These are phyloP conservation scores for Elephas maximus DNA, from an alignment of 2,113 vertebrate species.

Conservation along the genomic window DNA sequence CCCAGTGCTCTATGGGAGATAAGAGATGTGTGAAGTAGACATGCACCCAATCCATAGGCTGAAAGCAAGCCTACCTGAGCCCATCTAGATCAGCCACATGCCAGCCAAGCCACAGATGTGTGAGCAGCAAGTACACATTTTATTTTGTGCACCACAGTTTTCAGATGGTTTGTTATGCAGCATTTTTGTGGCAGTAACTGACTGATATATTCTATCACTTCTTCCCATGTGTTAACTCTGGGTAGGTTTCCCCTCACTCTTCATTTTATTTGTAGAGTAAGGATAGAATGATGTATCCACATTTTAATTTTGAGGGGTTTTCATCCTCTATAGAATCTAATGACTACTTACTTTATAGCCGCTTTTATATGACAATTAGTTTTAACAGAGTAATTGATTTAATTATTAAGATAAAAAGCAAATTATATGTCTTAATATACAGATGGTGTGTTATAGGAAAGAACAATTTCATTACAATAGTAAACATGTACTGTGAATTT, in stretches of 20 bases:
- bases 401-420: constrained; percentile 72
- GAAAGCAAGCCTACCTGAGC: background rate
- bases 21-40: background rate
- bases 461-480: constrained; percentile 70
- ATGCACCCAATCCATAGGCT: background rate
- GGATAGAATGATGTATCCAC: background rate
- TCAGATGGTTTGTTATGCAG: background rate
- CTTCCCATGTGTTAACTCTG: background rate
- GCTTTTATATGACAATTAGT: constrained; percentile 75
- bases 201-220: background rate
- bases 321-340: constrained; percentile 29
- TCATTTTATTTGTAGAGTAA: constrained; percentile 38
- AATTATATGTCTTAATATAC: constrained; percentile 59
- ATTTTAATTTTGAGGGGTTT: constrained; percentile 67
- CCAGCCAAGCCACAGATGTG: background rate
- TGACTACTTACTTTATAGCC: constrained; percentile 71
- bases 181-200: background rate
- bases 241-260: background rate
- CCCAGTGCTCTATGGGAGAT: background rate
- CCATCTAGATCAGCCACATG: background rate
- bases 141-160: background rate
- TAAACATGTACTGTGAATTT: constrained; percentile 68
- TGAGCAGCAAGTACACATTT: background rate
- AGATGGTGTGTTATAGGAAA: constrained; percentile 58
- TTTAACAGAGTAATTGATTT: constrained; percentile 76